Percentiles rank a stretch among this genome's conserved stretches.
Evolutionary conservation across 2,797 vertebrate species (phyloP).

Genomic region (Microtus californicus): DNA sequence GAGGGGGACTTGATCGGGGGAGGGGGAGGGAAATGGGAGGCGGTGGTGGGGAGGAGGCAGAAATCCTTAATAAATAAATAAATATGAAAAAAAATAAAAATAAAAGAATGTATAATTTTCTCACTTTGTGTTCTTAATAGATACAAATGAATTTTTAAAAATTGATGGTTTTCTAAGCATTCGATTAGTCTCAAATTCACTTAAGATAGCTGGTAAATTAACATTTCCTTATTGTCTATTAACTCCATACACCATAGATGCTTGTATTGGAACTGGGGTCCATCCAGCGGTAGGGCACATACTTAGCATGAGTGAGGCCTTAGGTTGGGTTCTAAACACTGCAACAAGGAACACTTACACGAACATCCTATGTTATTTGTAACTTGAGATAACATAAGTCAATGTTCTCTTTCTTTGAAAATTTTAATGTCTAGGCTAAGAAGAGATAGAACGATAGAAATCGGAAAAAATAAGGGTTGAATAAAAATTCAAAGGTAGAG

Average conservation of each 20-base stretch:
- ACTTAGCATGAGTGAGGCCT: not conserved
- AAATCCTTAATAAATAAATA: no score
- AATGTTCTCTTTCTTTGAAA: not conserved
- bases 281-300: not conserved
- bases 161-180: constrained; percentile 1
- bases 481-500: not conserved
- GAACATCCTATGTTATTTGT: not conserved
- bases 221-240: not conserved
- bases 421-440: constrained; percentile 5
- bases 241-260: not conserved
- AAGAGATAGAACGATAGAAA: not conserved
- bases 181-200: not conserved
- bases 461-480: not conserved
- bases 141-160: not conserved
- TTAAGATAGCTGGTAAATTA: not conserved
- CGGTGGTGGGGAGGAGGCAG: no score
- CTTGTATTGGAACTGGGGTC: not conserved
- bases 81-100: no score
- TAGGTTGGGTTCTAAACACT: not conserved
- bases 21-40: no score
- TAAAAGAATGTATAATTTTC: not conserved
- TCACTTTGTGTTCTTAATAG: not conserved
- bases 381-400: not conserved
- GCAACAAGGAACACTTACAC: not conserved
- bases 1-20: no score